A percentile compares a stretch with the other conserved stretches of the same genome.
These are phyloP conservation scores for Aphodius granarius DNA, from an alignment of 2,888 invertebrate species.

Conservation along the genomic window DNA sequence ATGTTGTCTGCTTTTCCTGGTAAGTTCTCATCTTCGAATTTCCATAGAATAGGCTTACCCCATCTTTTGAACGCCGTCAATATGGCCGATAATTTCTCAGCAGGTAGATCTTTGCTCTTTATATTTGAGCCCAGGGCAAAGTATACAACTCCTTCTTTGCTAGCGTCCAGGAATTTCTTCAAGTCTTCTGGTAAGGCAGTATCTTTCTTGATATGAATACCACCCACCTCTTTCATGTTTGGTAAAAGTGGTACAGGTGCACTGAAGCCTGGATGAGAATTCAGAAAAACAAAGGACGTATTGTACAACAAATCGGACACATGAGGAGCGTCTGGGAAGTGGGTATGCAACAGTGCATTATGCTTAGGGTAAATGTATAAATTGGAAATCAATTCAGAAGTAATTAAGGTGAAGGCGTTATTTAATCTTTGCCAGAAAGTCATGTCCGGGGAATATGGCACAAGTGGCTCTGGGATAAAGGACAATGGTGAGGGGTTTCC, in stretches of 20 bases:
- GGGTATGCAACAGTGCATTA: slow-evolving; percentile 27
- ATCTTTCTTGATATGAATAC: slow-evolving; percentile 30
- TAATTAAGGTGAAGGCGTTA: slow-evolving; percentile 17
- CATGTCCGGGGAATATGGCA: slow-evolving; percentile 47
- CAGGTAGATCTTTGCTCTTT: slow-evolving; percentile 39
- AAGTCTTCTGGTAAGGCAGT: slow-evolving; percentile 35
- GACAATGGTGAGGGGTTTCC: slow-evolving; percentile 55
- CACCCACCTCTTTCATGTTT: slow-evolving; percentile 36
- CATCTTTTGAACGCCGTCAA: slow-evolving; percentile 44
- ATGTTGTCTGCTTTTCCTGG: slow-evolving; percentile 51
- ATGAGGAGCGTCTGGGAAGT: slow-evolving; percentile 30
- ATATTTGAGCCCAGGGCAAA: slow-evolving; percentile 50
- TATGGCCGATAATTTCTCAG: slow-evolving; percentile 37
- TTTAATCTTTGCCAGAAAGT: slow-evolving; percentile 27
- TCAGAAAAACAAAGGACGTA: slow-evolving; percentile 32
- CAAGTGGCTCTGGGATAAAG: slow-evolving; percentile 55
- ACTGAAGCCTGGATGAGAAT: slow-evolving; percentile 31
- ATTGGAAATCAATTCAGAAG: slow-evolving; percentile 4
- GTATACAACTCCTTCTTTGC: slow-evolving; percentile 45
- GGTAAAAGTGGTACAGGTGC: slow-evolving; percentile 30
- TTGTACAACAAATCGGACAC: slow-evolving; percentile 31
- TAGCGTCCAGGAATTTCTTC: slow-evolving; percentile 42
- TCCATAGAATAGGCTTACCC: slow-evolving; percentile 48
- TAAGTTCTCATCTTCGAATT: slow-evolving; percentile 43
- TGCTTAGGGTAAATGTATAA: slow-evolving; percentile 26